phyloP scores from a whole-genome alignment of 2,797 vertebrate species.

The Helicolenus hilgendorfi region DNA sequence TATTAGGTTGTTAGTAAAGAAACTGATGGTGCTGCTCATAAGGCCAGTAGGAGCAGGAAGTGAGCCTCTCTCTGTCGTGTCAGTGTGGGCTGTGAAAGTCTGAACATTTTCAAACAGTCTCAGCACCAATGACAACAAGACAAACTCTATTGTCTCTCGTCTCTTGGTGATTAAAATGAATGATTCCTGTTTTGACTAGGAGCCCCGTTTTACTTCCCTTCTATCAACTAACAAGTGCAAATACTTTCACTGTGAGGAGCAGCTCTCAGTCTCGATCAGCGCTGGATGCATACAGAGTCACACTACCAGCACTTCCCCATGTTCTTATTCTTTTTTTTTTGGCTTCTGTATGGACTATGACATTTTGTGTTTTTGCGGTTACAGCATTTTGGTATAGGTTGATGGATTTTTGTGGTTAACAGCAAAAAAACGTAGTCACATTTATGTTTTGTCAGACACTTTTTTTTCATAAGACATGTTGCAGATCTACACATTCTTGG shows the following conservation, averaged over 20 bases:
- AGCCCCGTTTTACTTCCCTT: slow-evolving; percentile 67
- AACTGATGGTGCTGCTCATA: not conserved
- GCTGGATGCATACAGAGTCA: slow-evolving; percentile 3
- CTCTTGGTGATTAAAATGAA: slow-evolving; percentile 79
- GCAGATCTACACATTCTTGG: not conserved
- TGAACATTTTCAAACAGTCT: slow-evolving; percentile 63
- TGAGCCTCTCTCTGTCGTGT: slow-evolving; percentile 43
- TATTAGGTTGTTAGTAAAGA: not conserved
- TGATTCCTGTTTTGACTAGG: slow-evolving; percentile 84
- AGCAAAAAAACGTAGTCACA: not conserved
- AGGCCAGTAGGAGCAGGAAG: slow-evolving; percentile 34
- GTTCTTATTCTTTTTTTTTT: slow-evolving; percentile 17
- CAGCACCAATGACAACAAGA: slow-evolving; percentile 57
- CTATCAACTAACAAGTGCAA: slow-evolving; percentile 44
- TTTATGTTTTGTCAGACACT: not conserved
- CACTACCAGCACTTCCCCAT: slow-evolving; percentile 5
- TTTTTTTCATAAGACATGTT: not conserved
- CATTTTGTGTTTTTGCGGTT: not conserved
- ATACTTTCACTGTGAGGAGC: slow-evolving; percentile 47
- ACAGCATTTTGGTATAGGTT: not conserved
- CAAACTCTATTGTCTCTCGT: slow-evolving; percentile 75
- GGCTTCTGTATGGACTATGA: not conserved
- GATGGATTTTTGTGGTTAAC: not conserved
- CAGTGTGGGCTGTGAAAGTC: slow-evolving; percentile 61
- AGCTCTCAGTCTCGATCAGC: slow-evolving; percentile 36